phyloP scores from a whole-genome alignment of 2,113 vertebrate genomes.

The Steatornis caripensis region DNA sequence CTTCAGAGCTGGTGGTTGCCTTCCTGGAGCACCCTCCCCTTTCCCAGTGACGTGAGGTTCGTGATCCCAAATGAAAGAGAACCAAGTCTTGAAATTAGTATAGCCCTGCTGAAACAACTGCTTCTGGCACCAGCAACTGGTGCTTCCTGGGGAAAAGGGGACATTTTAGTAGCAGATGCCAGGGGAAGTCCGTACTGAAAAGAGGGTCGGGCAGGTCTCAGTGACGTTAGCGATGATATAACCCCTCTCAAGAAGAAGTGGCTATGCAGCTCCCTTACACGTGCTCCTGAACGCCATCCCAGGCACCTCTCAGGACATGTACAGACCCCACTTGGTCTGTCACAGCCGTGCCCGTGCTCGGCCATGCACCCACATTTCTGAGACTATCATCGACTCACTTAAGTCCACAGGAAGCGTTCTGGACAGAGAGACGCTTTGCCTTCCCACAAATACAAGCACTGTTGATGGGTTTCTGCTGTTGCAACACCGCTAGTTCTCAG shows the following conservation, averaged over 20 bases:
- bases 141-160: background rate
- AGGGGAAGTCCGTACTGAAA: background rate
- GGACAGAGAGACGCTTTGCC: too few species aligned
- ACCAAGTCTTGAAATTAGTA: background rate
- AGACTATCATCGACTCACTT: rapidly evolving
- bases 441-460: background rate
- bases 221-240: background rate
- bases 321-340: rapidly evolving
- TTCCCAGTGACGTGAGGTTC: background rate
- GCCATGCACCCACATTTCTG: background rate
- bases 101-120: background rate
- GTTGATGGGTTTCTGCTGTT: background rate
- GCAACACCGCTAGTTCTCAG: background rate
- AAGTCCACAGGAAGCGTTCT: background rate
- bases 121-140: background rate
- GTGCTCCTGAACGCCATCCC: background rate
- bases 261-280: background rate
- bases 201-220: background rate
- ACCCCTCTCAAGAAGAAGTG: background rate
- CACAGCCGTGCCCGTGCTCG: background rate
- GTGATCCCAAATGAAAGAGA: background rate
- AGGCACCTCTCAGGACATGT: background rate
- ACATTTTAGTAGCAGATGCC: background rate
- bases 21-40: background rate
- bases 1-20: background rate